phyloP scores from a whole-genome alignment of 2,888 invertebrate genomes.

The Formica aserva region DNA sequence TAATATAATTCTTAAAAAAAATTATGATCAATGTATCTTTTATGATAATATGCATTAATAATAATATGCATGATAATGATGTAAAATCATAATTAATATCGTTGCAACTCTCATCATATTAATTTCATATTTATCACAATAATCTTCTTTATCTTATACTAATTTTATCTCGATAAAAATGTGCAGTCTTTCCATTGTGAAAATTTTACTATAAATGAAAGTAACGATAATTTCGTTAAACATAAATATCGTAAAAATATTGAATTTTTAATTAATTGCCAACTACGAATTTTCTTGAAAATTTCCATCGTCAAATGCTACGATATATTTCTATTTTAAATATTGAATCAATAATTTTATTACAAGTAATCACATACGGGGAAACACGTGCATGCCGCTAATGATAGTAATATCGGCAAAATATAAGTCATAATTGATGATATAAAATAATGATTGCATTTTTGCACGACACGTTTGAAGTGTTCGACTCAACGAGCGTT shows the following conservation, averaged over 20 bases:
- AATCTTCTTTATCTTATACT: neutral
- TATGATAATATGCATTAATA: neutral
- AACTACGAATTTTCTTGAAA: neutral
- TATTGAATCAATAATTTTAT: neutral
- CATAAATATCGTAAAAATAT: neutral
- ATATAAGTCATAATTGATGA: neutral
- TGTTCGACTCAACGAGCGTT: constrained; percentile 43
- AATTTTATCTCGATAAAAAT: neutral
- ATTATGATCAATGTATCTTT: neutral
- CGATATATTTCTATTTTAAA: neutral
- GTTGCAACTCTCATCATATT: neutral
- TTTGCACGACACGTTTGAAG: constrained; percentile 5
- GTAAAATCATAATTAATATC: constrained; percentile 10
- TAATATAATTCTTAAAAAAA: neutral
- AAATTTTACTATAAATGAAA: neutral
- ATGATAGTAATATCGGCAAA: constrained; percentile 7
- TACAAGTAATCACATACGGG: neutral
- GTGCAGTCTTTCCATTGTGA: neutral
- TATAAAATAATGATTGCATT: constrained; percentile 5
- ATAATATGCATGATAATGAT: neutral
- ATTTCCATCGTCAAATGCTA: neutral
- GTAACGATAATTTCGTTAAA: neutral
- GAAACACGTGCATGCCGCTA: neutral
- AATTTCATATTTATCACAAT: neutral
- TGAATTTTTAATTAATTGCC: neutral